Evolutionary conservation across 2,113 vertebrate genomes (phyloP).

Genomic region (Sebastes schlegelii): DNA sequence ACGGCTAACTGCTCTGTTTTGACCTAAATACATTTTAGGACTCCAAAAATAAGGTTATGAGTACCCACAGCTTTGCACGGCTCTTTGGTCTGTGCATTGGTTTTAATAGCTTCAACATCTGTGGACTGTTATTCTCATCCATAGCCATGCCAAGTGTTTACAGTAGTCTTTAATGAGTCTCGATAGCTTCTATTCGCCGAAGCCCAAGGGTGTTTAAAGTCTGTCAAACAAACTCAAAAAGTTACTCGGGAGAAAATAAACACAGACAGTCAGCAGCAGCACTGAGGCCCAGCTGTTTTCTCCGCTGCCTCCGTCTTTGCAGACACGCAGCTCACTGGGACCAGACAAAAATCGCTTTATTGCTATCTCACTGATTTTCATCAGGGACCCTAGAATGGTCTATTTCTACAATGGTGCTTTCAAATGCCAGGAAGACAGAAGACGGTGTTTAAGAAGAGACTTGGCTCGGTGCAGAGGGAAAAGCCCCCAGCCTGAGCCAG

Average conservation of each 20-base stretch:
- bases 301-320: conserved; percentile 14
- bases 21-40: neutral
- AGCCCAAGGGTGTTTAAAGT: conserved; percentile 35
- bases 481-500: conserved; percentile 24
- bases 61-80: neutral
- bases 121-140: neutral
- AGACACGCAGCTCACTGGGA: neutral
- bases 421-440: conserved; percentile 7
- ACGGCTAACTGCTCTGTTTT: neutral
- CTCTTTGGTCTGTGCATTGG: neutral
- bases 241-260: conserved; percentile 53
- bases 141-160: conserved; percentile 43
- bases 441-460: conserved; percentile 17
- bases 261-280: conserved; percentile 23
- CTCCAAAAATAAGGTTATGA: neutral
- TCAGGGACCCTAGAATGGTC: neutral
- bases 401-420: conserved; percentile 1
- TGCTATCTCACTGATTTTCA: neutral
- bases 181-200: neutral
- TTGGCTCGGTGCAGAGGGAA: conserved; percentile 33
- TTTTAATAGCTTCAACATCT: conserved; percentile 5
- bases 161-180: conserved; percentile 29
- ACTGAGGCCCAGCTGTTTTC: conserved; percentile 4
- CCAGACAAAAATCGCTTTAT: neutral
- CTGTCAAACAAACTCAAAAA: conserved; percentile 56